These are phyloP conservation scores for Leptopilina myrica DNA, from an alignment of 2,888 invertebrate genomes.

Conservation along the genomic window DNA sequence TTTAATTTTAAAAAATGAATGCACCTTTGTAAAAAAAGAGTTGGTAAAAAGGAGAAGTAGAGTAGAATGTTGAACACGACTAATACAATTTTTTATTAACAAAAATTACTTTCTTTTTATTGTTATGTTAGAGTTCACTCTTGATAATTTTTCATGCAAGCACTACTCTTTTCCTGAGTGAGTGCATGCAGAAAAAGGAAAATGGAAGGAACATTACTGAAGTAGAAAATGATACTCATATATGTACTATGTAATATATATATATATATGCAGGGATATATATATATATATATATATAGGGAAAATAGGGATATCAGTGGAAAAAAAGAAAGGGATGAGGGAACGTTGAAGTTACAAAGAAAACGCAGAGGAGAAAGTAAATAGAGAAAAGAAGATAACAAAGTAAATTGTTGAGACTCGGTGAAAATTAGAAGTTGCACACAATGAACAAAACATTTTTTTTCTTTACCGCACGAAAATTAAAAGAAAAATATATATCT, in stretches of 20 bases:
- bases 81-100: not conserved
- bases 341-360: conserved; percentile 2
- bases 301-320: not conserved
- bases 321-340: not conserved
- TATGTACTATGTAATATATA: conserved; percentile 16
- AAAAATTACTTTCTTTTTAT: conserved; percentile 2
- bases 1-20: not conserved
- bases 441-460: conserved; percentile 5
- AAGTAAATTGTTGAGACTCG: conserved; percentile 12
- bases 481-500: conserved; percentile 1
- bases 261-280: not conserved
- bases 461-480: conserved; percentile 1
- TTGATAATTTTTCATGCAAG: conserved; percentile 2
- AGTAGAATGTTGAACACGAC: not conserved
- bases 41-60: not conserved
- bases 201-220: conserved; percentile 8
- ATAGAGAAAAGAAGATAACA: conserved; percentile 8
- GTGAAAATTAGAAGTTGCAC: conserved; percentile 17
- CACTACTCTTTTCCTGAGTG: conserved; percentile 6
- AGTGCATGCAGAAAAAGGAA: not conserved
- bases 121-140: conserved; percentile 14
- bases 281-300: not conserved
- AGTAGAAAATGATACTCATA: not conserved
- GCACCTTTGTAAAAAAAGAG: not conserved
- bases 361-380: not conserved